Percentiles rank a stretch among this genome's conserved stretches.
Evolutionary conservation across 2,797 vertebrate genomes (phyloP).

Genomic region (Jordanella pulchra): DNA sequence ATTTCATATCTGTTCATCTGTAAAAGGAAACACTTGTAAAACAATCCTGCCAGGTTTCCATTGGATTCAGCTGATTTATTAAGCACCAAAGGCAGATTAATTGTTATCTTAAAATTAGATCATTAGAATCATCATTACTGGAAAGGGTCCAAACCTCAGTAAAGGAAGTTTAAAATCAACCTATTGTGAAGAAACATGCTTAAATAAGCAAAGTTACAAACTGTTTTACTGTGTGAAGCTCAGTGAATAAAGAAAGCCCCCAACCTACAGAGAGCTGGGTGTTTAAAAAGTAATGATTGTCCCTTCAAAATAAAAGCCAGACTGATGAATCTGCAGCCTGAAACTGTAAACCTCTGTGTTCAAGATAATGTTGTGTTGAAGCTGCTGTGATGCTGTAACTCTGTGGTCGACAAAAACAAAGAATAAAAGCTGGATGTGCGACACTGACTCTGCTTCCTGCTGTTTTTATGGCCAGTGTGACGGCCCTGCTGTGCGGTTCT

Average conservation of each 20-base stretch:
- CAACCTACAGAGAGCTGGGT: too few species aligned
- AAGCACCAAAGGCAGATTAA: too few species aligned
- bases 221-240: background rate
- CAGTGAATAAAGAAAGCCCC: background rate
- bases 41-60: too few species aligned
- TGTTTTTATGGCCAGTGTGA: background rate
- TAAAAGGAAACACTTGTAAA: too few species aligned
- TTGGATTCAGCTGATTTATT: too few species aligned
- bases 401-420: background rate
- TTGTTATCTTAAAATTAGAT: too few species aligned
- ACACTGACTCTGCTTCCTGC: background rate
- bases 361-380: background rate
- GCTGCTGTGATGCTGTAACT: background rate
- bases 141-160: too few species aligned
- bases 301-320: constrained; percentile 14
- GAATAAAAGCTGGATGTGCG: constrained; percentile 6
- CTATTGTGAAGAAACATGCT: too few species aligned
- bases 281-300: background rate
- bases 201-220: background rate
- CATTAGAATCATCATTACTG: too few species aligned
- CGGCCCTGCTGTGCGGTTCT: too few species aligned
- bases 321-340: background rate
- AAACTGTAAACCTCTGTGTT: background rate
- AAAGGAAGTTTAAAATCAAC: too few species aligned
- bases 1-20: too few species aligned